Base-by-base conservation (phyloP, 2,113 vertebrate genomes). In the Corvus moneduloides region DNA sequence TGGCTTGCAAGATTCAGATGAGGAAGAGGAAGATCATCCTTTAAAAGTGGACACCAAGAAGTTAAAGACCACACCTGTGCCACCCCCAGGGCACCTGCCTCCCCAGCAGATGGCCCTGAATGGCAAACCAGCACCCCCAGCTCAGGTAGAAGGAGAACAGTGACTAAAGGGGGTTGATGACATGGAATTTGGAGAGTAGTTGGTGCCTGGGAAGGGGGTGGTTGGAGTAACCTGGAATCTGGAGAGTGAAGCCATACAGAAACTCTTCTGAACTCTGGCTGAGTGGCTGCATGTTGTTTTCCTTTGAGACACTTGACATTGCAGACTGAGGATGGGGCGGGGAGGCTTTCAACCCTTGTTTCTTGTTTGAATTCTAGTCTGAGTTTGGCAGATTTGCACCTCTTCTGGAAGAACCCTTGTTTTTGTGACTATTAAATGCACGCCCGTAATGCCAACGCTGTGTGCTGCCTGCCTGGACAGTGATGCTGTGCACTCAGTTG, bases 1-100 rank as follows among this genome's bases (percentile, higher is more conserved):
- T 0, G 99, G 99, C 43, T 98, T 99, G 39, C 99, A 99, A 79
- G 99, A 99, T 86, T 99, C 99, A 0, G 99, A 99, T 48, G 99
- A 99, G 78, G 99, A 99, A 1, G 99, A 99, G 9, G 99, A 99
- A 2, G 97, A 98, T 8, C 98, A 96, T 5, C 96, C 96, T 32
- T 94, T 97, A 0, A 99, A 99, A 97, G 94, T 89, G 1, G 99
- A 99, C 75, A 84, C 98, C 6, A 99, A 99, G 98, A 99, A 99
- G 96, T 85, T 99, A 84, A 99, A 99, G 97, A 99, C 98, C 2
- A 80, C 97, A 2, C 94, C 97, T 51, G 82, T 97, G 10, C 95
- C 97, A 15, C 97, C 98, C 76, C 81, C 97, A 1, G 96, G 97
- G 67, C 98, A 98, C 76, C 73, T 91, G 59, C 56, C 71, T 2